phyloP scores from a whole-genome alignment of 2,113 vertebrate species.

The Chaenocephalus aceratus region DNA sequence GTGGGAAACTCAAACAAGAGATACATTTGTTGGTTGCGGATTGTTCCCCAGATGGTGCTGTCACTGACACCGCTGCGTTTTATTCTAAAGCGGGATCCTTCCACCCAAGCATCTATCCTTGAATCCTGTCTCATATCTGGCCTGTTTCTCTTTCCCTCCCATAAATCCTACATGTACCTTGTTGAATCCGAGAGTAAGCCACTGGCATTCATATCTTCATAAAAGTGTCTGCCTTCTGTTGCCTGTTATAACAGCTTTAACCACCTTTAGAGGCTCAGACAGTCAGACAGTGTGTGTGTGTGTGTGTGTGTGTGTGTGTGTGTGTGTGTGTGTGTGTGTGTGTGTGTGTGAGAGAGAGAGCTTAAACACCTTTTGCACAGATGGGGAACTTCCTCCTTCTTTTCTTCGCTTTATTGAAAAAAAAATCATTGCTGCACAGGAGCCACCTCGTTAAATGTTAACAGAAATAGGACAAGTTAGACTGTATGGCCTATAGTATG shows the following conservation, averaged over 20 bases:
- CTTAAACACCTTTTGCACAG: constrained; percentile 26
- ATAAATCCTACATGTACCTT: not conserved
- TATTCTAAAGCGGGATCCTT: not conserved
- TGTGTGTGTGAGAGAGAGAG: constrained; percentile 7
- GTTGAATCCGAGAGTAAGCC: constrained; percentile 22
- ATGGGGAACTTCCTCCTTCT: constrained; percentile 14
- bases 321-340: not conserved
- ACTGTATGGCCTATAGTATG: not conserved
- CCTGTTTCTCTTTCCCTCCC: not conserved
- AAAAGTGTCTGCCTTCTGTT: constrained; percentile 13
- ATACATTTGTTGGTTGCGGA: not conserved
- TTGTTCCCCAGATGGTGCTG: constrained; percentile 31
- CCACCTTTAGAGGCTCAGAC: not conserved
- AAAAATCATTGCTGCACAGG: not conserved
- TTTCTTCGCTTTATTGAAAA: constrained; percentile 2
- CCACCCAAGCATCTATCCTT: not conserved
- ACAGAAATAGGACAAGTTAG: not conserved
- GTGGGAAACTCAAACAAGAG: constrained; percentile 71
- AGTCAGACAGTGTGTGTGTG: not conserved
- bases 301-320: constrained; percentile 1
- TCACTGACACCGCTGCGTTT: not conserved
- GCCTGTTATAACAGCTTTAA: constrained; percentile 32
- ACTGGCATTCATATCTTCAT: constrained; percentile 18
- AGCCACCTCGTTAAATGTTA: not conserved
- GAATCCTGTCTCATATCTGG: not conserved